These are phyloP conservation scores for Bos taurus DNA, from an alignment of 2,113 vertebrate species.

Conservation along the genomic window DNA sequence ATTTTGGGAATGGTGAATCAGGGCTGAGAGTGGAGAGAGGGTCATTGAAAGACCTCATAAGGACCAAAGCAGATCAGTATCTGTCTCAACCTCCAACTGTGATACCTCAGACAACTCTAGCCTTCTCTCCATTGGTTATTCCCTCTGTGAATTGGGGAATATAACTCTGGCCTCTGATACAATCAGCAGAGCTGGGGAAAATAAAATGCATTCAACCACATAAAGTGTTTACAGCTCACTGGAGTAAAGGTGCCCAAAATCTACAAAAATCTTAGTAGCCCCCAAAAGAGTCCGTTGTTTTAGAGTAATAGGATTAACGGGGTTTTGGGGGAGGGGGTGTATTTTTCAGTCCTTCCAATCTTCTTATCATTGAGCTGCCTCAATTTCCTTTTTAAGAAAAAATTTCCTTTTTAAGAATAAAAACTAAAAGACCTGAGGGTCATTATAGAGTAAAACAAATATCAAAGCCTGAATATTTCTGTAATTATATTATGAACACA, in stretches of 20 bases:
- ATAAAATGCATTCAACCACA: background rate
- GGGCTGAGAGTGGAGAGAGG: background rate
- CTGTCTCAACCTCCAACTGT: background rate
- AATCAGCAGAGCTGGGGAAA: background rate
- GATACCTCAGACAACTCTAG: background rate
- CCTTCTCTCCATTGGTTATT: background rate
- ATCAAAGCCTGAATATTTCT: background rate
- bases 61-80: no score
- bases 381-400: background rate
- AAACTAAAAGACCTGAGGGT: background rate
- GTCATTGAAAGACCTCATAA: background rate
- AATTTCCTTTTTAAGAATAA: background rate
- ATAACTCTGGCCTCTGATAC: background rate
- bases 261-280: background rate
- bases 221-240: background rate
- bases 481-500: no score
- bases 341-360: background rate
- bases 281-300: background rate
- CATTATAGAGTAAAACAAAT: background rate
- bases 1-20: background rate
- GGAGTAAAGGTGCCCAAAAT: background rate
- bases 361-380: background rate
- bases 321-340: rapidly evolving
- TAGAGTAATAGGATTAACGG: background rate
- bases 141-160: background rate